phyloP scores from a whole-genome alignment of 2,888 invertebrate genomes.

The Perizoma flavofasciatum region DNA sequence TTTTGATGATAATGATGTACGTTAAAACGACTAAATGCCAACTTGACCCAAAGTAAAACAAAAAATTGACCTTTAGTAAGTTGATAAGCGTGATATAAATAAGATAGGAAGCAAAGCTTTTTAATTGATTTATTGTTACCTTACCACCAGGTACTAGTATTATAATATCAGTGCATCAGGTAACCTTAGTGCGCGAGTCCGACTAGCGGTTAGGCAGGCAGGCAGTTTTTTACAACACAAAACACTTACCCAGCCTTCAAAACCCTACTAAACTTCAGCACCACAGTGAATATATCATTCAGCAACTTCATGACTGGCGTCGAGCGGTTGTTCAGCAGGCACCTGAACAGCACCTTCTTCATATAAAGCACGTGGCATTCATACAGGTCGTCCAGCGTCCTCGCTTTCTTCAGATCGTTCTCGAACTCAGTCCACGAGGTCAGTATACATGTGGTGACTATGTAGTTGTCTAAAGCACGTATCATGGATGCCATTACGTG shows the following conservation, averaged over 20 bases:
- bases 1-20: no score
- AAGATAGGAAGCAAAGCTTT: no score
- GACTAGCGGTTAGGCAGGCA: no score
- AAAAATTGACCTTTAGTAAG: no score
- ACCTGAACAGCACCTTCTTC: slow-evolving; percentile 89
- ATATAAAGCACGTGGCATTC: slow-evolving; percentile 89
- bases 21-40: no score
- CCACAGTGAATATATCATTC: slow-evolving; percentile 88
- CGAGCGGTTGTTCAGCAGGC: slow-evolving; percentile 88
- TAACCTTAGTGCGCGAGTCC: no score
- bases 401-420: slow-evolving; percentile 85
- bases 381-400: slow-evolving; percentile 89
- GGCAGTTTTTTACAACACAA: neutral
- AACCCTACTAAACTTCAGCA: slow-evolving; percentile 87
- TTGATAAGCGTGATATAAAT: no score
- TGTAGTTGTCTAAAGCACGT: slow-evolving; percentile 89
- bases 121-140: no score
- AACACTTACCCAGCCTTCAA: slow-evolving; percentile 75
- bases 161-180: no score
- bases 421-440: slow-evolving; percentile 90
- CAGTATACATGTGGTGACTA: slow-evolving; percentile 89
- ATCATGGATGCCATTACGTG: slow-evolving; percentile 91
- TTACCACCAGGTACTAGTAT: no score
- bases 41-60: no score
- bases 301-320: slow-evolving; percentile 87